Conservation (phyloP, 2,888 invertebrate genomes). For the Orthosia cruda region DNA sequence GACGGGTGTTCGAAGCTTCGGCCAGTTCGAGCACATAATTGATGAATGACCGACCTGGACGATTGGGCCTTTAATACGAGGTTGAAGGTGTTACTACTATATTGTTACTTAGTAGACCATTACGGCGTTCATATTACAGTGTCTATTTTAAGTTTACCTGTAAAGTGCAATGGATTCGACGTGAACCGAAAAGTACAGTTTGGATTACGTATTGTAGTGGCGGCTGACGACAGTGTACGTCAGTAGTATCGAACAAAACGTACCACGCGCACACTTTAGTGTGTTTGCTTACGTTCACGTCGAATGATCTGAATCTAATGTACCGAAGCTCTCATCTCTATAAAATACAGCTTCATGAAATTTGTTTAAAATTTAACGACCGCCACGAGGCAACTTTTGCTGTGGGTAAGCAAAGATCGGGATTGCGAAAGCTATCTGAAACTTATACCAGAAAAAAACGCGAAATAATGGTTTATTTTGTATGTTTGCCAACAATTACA, state of each 20-base stretch:
- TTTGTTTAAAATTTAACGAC: slow-evolving; percentile 37
- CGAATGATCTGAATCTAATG: slow-evolving; percentile 64
- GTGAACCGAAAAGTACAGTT: slow-evolving; percentile 13
- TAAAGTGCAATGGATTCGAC: slow-evolving; percentile 55
- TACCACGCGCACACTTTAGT: slow-evolving; percentile 63
- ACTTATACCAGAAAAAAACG: slow-evolving; percentile 2
- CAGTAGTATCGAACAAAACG: slow-evolving; percentile 53
- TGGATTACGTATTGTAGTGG: slow-evolving; percentile 9
- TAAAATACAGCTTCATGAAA: slow-evolving; percentile 50
- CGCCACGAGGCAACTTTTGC: slow-evolving; percentile 10
- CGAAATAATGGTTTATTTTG: slow-evolving; percentile 47
- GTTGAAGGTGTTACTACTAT: slow-evolving; percentile 7
- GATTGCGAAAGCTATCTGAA: slow-evolving; percentile 2
- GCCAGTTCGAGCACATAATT: slow-evolving; percentile 58
- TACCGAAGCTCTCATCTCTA: slow-evolving; percentile 61
- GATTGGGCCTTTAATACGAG: slow-evolving; percentile 10
- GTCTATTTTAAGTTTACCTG: background rate
- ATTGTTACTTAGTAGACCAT: slow-evolving; percentile 38
- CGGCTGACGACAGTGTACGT: slow-evolving; percentile 58
- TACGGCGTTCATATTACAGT: slow-evolving; percentile 17
- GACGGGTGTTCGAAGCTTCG: slow-evolving; percentile 57
- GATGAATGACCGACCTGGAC: slow-evolving; percentile 54
- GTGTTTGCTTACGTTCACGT: slow-evolving; percentile 67
- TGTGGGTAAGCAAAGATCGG: background rate
- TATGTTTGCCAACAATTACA: slow-evolving; percentile 56